phyloP scores from a whole-genome alignment of 2,797 vertebrate genomes.

The Pseudomugil gertrudae region DNA sequence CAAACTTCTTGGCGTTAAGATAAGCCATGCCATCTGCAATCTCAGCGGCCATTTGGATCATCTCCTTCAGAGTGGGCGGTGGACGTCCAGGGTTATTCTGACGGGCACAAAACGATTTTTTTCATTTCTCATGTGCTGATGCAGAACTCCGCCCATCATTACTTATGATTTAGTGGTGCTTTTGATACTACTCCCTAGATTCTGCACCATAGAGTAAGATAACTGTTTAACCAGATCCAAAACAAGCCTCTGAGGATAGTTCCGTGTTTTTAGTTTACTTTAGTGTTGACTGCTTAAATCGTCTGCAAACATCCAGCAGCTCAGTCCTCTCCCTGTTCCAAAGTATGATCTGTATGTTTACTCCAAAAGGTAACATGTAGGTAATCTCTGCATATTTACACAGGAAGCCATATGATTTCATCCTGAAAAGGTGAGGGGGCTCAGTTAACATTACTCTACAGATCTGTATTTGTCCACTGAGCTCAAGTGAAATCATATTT shows the following conservation, averaged over 20 bases:
- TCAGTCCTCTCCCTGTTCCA: conserved; percentile 18
- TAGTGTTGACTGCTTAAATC: conserved; percentile 13
- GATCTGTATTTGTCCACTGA: conserved; percentile 8
- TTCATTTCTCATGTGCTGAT: background rate
- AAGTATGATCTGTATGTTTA: conserved; percentile 17
- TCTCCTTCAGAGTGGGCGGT: conserved; percentile 91
- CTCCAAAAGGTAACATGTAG: conserved; percentile 5
- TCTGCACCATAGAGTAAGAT: background rate
- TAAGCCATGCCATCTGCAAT: conserved; percentile 98
- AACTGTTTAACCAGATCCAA: background rate
- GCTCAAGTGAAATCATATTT: background rate
- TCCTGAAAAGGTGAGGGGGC: background rate
- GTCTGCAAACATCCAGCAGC: conserved; percentile 34
- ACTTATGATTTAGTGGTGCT: background rate
- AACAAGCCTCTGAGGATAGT: conserved; percentile 1
- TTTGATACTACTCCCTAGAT: background rate
- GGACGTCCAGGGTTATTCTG: conserved; percentile 94
- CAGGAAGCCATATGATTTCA: conserved; percentile 1
- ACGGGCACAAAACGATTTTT: conserved; percentile 11
- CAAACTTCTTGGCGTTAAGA: conserved; percentile 96
- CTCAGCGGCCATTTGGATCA: conserved; percentile 96
- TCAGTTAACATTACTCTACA: background rate
- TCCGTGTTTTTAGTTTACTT: conserved; percentile 16
- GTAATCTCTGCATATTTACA: conserved; percentile 6
- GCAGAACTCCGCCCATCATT: background rate